A percentile compares a stretch with the other conserved stretches of the same genome.
Conservation (phyloP, 2,113 vertebrate genomes). For the Lampris incognitus region DNA sequence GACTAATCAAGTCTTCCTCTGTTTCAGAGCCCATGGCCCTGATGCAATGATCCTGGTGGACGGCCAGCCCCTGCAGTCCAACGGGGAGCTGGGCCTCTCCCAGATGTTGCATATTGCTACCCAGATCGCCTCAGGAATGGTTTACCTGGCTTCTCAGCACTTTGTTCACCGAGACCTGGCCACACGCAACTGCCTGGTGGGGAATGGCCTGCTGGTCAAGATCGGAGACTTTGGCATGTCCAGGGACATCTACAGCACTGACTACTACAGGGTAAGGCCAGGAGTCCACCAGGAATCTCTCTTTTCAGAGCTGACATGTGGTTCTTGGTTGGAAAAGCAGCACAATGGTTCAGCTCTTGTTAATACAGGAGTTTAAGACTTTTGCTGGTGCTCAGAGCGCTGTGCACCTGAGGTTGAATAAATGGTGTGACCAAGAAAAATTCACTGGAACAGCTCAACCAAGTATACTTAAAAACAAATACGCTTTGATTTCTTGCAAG, state of each 20-base stretch:
- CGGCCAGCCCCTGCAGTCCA: slow-evolving; percentile 93
- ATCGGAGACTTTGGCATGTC: slow-evolving; percentile 99
- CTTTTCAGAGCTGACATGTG: background rate
- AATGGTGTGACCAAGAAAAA: too few species aligned
- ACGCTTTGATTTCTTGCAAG: too few species aligned
- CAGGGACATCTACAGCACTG: slow-evolving; percentile 98
- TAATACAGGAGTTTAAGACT: too few species aligned
- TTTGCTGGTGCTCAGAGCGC: too few species aligned
- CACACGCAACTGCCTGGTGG: slow-evolving; percentile 97
- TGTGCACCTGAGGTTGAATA: background rate
- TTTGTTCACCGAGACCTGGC: slow-evolving; percentile 99
- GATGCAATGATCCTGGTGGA: slow-evolving; percentile 98
- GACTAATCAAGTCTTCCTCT: background rate
- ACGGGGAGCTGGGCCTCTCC: slow-evolving; percentile 94
- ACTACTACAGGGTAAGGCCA: slow-evolving; percentile 97
- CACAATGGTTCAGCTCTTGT: too few species aligned
- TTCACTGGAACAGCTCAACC: too few species aligned
- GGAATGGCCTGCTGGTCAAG: slow-evolving; percentile 95
- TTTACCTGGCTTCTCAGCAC: slow-evolving; percentile 97
- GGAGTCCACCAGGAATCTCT: background rate
- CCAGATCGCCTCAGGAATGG: slow-evolving; percentile 97
- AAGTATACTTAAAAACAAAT: too few species aligned
- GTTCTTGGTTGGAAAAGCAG: background rate
- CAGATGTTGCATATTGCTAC: slow-evolving; percentile 97
- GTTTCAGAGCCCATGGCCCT: slow-evolving; percentile 92